These are phyloP conservation scores for Lycodopsis pacificus DNA, from an alignment of 2,797 vertebrate genomes.

Conservation along the genomic window DNA sequence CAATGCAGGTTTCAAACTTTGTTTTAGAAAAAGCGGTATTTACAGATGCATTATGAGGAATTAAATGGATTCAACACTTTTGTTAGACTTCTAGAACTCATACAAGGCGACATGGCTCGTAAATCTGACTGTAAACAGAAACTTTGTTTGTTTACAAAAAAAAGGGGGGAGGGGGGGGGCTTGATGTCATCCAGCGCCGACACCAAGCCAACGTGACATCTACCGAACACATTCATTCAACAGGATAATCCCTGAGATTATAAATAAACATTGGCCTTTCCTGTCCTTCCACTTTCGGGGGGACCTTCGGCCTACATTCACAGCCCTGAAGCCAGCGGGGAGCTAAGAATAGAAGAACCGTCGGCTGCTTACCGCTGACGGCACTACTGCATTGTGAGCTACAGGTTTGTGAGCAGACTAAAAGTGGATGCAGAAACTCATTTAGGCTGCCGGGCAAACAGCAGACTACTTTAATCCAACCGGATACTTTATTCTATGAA, in stretches of 20 bases:
- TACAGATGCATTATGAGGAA: not conserved
- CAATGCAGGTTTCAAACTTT: not conserved
- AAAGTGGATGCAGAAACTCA: not conserved
- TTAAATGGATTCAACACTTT: not conserved
- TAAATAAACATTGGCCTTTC: not conserved
- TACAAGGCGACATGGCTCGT: too few species aligned
- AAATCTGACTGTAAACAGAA: too few species aligned
- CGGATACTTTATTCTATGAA: too few species aligned
- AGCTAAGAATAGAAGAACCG: conserved; percentile 22
- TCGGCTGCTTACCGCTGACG: not conserved
- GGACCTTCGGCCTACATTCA: conserved; percentile 36
- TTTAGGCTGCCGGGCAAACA: too few species aligned
- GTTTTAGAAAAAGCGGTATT: too few species aligned
- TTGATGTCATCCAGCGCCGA: too few species aligned
- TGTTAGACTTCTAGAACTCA: not conserved
- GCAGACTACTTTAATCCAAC: too few species aligned
- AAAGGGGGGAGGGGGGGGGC: too few species aligned
- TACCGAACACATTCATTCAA: not conserved
- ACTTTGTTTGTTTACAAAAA: too few species aligned
- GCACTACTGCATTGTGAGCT: not conserved
- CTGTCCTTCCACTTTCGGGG: not conserved
- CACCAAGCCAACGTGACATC: too few species aligned
- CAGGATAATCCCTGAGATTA: not conserved
- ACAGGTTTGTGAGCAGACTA: not conserved
- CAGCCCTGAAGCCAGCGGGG: not conserved